Percentiles rank a stretch among this genome's conserved stretches.
phyloP scores from a whole-genome alignment of 2,113 vertebrate genomes.

The Saimiri boliviensis region DNA sequence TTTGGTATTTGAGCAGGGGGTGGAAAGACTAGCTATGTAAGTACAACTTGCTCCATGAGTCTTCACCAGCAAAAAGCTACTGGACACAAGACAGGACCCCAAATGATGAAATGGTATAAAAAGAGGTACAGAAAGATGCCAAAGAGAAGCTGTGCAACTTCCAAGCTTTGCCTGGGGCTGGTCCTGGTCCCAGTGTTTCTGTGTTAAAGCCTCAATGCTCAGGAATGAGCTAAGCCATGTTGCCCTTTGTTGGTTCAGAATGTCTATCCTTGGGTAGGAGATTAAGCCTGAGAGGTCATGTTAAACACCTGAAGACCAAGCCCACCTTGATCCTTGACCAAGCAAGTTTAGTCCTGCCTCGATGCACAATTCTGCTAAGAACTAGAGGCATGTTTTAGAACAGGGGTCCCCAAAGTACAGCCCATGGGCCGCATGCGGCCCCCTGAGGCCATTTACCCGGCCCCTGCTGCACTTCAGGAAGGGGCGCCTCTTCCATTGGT shows the following conservation, averaged over 20 bases:
- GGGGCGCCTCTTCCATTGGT: too few relatives aligned
- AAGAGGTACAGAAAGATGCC: background rate
- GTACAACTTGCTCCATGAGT: background rate
- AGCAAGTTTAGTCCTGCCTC: background rate
- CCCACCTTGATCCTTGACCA: accelerated
- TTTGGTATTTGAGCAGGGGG: background rate
- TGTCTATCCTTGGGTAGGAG: background rate
- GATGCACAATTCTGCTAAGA: background rate
- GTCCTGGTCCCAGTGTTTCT: background rate
- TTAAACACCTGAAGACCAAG: too few relatives aligned
- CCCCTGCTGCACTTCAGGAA: too few relatives aligned
- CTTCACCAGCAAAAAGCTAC: background rate
- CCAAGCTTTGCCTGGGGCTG: background rate
- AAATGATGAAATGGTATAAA: too few relatives aligned
- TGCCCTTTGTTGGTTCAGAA: background rate
- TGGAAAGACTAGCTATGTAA: background rate
- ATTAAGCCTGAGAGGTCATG: background rate
- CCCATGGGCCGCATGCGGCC: too few relatives aligned
- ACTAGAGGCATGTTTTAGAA: background rate
- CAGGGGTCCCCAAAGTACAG: too few relatives aligned
- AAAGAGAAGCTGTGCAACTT: background rate
- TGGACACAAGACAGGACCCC: background rate
- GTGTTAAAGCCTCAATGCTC: background rate
- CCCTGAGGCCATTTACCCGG: too few relatives aligned
- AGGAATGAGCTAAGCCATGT: accelerated